Evolutionary conservation across 2,113 vertebrate species (phyloP), one percentile per base, ranked within the genome.

Genomic region (Cygnus buccinator): DNA sequence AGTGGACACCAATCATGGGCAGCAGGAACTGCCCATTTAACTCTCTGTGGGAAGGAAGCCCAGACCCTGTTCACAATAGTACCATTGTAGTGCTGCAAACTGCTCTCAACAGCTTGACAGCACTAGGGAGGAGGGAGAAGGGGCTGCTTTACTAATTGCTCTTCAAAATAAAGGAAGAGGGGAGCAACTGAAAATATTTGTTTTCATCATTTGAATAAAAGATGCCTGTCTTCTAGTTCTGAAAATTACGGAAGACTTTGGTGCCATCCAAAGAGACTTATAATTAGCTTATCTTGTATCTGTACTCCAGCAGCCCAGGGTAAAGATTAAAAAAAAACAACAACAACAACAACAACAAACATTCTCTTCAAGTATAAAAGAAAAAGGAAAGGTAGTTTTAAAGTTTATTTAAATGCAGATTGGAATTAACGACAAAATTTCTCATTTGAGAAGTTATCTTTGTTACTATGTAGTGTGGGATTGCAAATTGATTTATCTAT

Each of bases 1-100:
- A 76, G 96, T 98, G 98, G 98, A 98, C 98, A 98, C 98, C 97
- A 98, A 98, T 98, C 97, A 98, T 90, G 97, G 97, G 97, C 98
- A 98, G 98, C 98, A 97, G 98, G 97, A 98, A 98, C 98, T 98
- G 98, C 98, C 98, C 98, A 98, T 98, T 98, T 98, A 98, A 98
- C 98, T 98, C 98, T 98, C 98, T 98, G 98, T 98, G 98, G 98
- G 98, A 98, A 98, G 98, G 96, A 97, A 98, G 97, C 97, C 98
- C 97, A 98, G 98, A 98, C 98, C 98, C 97, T 97, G 97, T 98
- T 98, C 98, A 99, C 99, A 99, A 99, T 99, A 98, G 98, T 97
- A 95, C 98, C 96, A 99, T 99, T 99, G 99, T 99, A 90, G 97
- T 98, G 97, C 98, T 96, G 96, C 97, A 98, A 97, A 98, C 98